Evolutionary conservation across 2,797 vertebrate genomes (phyloP), one percentile per base, ranked within the genome.

Genomic region (Artibeus jamaicensis): DNA sequence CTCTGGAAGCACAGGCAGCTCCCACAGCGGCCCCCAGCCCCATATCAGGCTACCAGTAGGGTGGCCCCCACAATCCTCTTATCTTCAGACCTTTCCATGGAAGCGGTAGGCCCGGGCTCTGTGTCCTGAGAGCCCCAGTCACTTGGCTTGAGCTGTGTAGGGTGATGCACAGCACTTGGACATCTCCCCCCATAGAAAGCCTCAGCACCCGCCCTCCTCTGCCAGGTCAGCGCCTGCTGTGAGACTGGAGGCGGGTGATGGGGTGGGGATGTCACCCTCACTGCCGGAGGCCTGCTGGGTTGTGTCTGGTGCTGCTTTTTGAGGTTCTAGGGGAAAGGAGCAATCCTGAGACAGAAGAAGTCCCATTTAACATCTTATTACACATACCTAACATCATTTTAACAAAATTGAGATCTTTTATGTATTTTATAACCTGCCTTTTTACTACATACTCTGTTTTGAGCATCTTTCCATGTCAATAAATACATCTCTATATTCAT

Each of bases 361-460:
- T 42, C 55, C n/a, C 22, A n/a, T 39, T 71, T 67, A 71, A n/a
- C 29, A 50, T 44, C 50, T 32, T 68, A 22, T 62, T 50, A 16
- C 29, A 24, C 1, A 12, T n/a, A 85, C 78, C 44, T 68, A 81
- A 32, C 1, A 10, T 12, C n/a, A 26, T 83, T 91, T 88, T 48
- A 82, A 57, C 34, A 86, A 88, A 74, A 71, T 24, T 82, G 16
- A n/a, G n/a, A 68, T 78, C 29, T 77, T 65, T 26, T 22, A 11
- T 11, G 24, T 39, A 26, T 68, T 93, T 83, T 67, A 82, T 44
- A 76, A 53, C 19, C 16, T 77, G 0, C 57, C 83, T 81, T 81
- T 76, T 79, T 44, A 59, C 62, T 90, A 76, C 22, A 44, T 74
- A 62, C 39, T 76, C 7, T 22, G 12, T 81, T 96, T 82, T 77